Conservation (phyloP, 2,888 invertebrate species). For the Amaurobius ferox region DNA sequence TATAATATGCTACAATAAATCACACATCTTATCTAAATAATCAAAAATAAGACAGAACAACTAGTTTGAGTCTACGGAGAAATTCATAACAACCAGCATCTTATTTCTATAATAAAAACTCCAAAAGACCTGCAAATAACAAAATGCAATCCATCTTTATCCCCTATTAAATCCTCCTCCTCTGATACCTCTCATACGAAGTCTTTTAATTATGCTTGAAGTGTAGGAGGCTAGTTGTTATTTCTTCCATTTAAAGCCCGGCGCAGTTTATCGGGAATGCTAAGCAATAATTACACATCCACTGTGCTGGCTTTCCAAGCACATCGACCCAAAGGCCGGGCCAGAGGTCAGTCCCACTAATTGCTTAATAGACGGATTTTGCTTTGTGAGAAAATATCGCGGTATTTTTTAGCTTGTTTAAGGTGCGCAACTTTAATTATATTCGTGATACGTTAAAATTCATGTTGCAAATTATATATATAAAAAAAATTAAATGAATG, state of each 20-base stretch:
- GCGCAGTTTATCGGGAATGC: constrained; percentile 57
- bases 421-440: too few species aligned
- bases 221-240: constrained; percentile 58
- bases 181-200: constrained; percentile 25
- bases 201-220: constrained; percentile 58
- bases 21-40: too few species aligned
- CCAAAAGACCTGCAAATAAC: too few species aligned
- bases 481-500: too few species aligned
- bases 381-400: background rate
- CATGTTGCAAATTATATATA: too few species aligned
- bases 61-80: too few species aligned
- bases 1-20: too few species aligned
- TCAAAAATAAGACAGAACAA: too few species aligned
- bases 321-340: constrained; percentile 1
- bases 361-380: constrained; percentile 42
- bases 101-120: too few species aligned
- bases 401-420: background rate
- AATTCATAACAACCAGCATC: too few species aligned
- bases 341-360: constrained; percentile 25
- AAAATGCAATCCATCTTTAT: too few species aligned
- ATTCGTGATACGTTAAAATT: too few species aligned
- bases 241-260: constrained; percentile 46
- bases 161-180: constrained; percentile 10
- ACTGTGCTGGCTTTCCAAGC: constrained; percentile 2
- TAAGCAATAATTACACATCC: constrained; percentile 57